Percentiles rank a stretch among this genome's conserved stretches.
Evolutionary conservation across 2,888 invertebrate species (phyloP).

Genomic region (Drosophila flavopinicola): DNA sequence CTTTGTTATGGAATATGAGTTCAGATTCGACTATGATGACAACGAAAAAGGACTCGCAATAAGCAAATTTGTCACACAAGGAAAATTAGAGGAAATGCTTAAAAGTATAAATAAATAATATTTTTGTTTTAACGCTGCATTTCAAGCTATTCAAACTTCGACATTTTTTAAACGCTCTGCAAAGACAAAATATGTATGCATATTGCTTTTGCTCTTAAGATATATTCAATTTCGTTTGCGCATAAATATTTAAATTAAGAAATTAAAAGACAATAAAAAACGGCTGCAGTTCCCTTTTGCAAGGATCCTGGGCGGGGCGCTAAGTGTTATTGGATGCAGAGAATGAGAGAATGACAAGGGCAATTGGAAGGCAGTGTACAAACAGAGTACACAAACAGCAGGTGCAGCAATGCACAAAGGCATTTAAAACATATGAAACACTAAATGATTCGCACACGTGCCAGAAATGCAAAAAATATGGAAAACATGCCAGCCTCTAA

Average conservation of each 20-base stretch:
- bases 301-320: background rate
- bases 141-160: background rate
- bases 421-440: slow-evolving; percentile 52
- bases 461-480: slow-evolving; percentile 16
- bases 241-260: slow-evolving; percentile 4
- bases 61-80: too few relatives aligned
- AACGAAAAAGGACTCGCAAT: too few relatives aligned
- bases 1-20: background rate
- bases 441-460: slow-evolving; percentile 55
- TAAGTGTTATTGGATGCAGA: background rate
- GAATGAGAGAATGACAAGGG: background rate
- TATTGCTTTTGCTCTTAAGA: background rate
- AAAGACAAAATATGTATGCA: too few relatives aligned
- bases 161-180: too few relatives aligned
- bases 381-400: slow-evolving; percentile 4
- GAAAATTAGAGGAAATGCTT: too few relatives aligned
- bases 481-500: slow-evolving; percentile 2
- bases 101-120: too few relatives aligned
- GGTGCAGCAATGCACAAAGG: slow-evolving; percentile 42
- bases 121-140: too few relatives aligned
- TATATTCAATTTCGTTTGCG: background rate
- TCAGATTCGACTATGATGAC: background rate
- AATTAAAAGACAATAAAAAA: slow-evolving; percentile 7
- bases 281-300: background rate
- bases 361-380: background rate